Percentiles rank a stretch among this genome's conserved stretches.
Conservation (phyloP, 2,888 invertebrate species). For the Drepanosiphum platanoidis region DNA sequence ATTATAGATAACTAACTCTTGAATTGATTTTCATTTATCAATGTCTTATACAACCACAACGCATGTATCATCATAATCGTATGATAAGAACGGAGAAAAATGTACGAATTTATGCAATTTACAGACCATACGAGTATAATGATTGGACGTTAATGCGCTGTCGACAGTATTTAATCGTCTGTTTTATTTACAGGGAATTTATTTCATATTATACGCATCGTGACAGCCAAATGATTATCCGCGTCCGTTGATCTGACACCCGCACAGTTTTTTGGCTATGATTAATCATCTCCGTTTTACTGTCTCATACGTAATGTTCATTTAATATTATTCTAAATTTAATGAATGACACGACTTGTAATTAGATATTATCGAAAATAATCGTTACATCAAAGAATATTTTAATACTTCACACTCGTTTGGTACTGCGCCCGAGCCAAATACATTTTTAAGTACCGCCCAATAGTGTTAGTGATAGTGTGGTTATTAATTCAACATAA, state of each 20-base stretch:
- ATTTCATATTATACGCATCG: not conserved
- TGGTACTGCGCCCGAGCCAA: not conserved
- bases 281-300: conserved; percentile 17
- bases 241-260: not conserved
- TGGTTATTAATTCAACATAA: too few species aligned
- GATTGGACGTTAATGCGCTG: not conserved
- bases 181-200: conserved; percentile 29
- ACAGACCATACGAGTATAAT: not conserved
- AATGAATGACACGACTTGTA: too few species aligned
- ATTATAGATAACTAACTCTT: not conserved
- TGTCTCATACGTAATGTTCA: not conserved
- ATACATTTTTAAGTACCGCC: not conserved
- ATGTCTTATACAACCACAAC: not conserved
- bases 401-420: not conserved
- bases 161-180: not conserved
- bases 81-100: not conserved
- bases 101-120: not conserved
- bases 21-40: not conserved
- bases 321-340: not conserved
- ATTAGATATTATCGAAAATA: not conserved
- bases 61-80: not conserved
- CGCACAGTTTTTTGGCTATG: not conserved
- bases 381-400: not conserved
- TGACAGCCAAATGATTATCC: conserved; percentile 14
- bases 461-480: too few species aligned